Evolutionary conservation across 2,888 invertebrate genomes (phyloP).

Genomic region (Oscheius myriophilus): DNA sequence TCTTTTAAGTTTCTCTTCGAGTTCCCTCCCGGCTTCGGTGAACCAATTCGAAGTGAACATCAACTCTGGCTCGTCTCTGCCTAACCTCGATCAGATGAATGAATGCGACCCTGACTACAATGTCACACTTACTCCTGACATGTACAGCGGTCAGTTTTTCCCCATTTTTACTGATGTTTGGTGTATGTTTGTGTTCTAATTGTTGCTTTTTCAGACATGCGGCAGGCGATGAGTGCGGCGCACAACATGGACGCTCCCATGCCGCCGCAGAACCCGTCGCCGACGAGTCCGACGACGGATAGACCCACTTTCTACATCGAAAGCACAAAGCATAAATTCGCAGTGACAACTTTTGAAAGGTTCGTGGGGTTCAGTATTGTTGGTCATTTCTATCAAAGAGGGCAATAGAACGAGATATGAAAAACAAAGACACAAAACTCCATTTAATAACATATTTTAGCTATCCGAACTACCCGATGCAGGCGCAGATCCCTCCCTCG

Average conservation of each 20-base stretch:
- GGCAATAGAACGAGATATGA: too few species aligned
- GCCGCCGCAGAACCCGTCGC: conserved; percentile 29
- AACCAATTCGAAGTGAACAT: conserved; percentile 45
- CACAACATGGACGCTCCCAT: conserved; percentile 23
- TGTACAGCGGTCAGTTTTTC: conserved; percentile 55
- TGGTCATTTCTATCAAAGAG: background rate
- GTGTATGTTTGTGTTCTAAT: background rate
- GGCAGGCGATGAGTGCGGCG: conserved; percentile 48
- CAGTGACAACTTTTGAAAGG: conserved; percentile 50
- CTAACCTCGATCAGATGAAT: conserved; percentile 52
- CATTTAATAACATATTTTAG: too few species aligned
- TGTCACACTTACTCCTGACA: conserved; percentile 66
- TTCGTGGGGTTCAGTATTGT: conserved; percentile 1
- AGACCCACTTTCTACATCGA: conserved; percentile 60
- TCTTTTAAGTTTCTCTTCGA: conserved; percentile 51
- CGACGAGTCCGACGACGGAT: conserved; percentile 39
- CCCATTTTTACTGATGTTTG: background rate
- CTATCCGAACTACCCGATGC: conserved; percentile 20
- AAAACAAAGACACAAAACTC: too few species aligned
- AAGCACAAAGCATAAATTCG: conserved; percentile 59
- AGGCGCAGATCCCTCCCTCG: background rate
- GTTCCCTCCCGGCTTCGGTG: conserved; percentile 50
- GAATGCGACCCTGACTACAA: conserved; percentile 68
- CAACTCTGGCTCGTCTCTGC: conserved; percentile 51
- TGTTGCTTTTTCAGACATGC: conserved; percentile 37